Percentiles rank a stretch among this genome's conserved stretches.
Evolutionary conservation across 2,888 invertebrate genomes (phyloP).

Genomic region (Gryllus longicercus): DNA sequence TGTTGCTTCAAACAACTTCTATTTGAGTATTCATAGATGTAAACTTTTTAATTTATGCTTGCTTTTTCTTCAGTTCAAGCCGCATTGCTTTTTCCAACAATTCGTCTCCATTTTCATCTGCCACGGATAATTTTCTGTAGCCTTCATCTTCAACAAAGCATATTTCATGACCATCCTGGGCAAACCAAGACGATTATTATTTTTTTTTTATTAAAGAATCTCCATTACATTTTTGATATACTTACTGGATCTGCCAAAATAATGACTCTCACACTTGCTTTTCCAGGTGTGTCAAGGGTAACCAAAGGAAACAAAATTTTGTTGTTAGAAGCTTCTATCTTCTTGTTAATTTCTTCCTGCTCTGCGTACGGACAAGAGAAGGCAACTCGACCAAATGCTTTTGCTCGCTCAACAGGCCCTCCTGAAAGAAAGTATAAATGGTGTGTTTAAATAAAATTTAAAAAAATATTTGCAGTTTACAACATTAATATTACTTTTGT

Average conservation of each 20-base stretch:
- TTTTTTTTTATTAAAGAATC: constrained; percentile 18
- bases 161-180: constrained; percentile 90
- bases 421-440: constrained; percentile 48
- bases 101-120: constrained; percentile 79
- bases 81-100: constrained; percentile 72
- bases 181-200: constrained; percentile 36
- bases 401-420: constrained; percentile 70
- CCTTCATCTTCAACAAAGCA: constrained; percentile 98
- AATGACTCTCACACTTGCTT: constrained; percentile 92
- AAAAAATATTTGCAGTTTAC: neutral
- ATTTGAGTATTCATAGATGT: neutral
- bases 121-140: constrained; percentile 79
- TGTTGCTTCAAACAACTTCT: neutral
- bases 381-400: constrained; percentile 93
- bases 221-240: constrained; percentile 29
- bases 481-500: constrained; percentile 23
- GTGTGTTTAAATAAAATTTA: neutral
- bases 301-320: constrained; percentile 85
- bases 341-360: constrained; percentile 71
- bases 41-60: neutral
- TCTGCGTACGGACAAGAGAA: constrained; percentile 80
- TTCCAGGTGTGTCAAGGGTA: constrained; percentile 94
- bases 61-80: constrained; percentile 56
- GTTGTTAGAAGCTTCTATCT: constrained; percentile 64
- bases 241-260: constrained; percentile 89